Conservation (phyloP, 2,113 vertebrate genomes). For the Gracilinanus agilis region DNA sequence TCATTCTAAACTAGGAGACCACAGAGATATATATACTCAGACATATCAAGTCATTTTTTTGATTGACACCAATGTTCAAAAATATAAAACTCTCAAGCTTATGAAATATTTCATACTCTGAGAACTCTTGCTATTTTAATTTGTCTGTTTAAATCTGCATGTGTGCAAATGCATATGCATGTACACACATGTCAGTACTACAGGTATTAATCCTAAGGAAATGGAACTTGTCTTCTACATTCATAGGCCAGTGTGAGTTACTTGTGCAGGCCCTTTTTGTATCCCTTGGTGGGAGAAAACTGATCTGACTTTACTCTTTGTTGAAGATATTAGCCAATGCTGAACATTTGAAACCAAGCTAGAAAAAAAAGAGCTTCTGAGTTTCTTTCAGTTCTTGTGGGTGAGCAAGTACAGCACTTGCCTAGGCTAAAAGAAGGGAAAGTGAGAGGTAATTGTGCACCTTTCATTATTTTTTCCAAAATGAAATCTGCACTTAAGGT, state of each 20-base stretch:
- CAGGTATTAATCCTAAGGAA: not conserved
- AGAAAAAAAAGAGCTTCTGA: not conserved
- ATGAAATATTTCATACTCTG: not conserved
- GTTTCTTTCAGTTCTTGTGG: not conserved
- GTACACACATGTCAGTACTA: not conserved
- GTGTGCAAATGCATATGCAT: not conserved
- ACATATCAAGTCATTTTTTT: not conserved
- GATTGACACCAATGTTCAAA: not conserved
- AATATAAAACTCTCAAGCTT: not conserved
- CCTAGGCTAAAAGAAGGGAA: not conserved
- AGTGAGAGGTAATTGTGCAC: not conserved
- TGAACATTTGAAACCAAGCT: not conserved
- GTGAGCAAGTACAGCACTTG: not conserved
- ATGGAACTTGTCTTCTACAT: not conserved
- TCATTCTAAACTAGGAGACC: not conserved
- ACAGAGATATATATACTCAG: not conserved
- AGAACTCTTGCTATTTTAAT: not conserved
- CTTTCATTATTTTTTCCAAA: not conserved
- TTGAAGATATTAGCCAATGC: not conserved
- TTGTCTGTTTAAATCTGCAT: not conserved
- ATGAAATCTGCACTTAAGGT: conserved; percentile 46
- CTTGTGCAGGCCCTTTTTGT: not conserved
- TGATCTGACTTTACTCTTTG: not conserved
- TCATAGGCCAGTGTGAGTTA: not conserved
- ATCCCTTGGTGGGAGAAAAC: not conserved